These are phyloP conservation scores for Hypocryptadius cinnamomeus DNA, from an alignment of 2,113 vertebrate genomes.

Conservation along the genomic window DNA sequence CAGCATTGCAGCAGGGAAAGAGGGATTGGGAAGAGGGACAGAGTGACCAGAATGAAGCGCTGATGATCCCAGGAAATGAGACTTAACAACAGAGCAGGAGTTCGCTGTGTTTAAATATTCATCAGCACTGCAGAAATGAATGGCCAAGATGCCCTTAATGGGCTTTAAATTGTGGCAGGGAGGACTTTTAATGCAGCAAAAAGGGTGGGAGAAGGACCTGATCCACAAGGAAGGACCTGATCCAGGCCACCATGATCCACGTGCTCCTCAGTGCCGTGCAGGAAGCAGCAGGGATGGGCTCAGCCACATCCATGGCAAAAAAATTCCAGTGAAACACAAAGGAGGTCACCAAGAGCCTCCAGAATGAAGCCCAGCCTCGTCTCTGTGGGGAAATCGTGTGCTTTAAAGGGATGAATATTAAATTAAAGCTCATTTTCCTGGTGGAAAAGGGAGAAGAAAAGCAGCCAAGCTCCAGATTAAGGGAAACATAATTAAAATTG, in stretches of 20 bases:
- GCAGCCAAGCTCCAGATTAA: not conserved
- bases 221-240: not conserved
- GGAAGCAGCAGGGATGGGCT: not conserved
- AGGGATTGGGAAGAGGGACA: not conserved
- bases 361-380: not conserved
- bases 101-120: not conserved
- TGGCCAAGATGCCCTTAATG: not conserved
- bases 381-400: not conserved
- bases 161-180: not conserved
- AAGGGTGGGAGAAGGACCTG: not conserved
- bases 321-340: not conserved
- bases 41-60: accelerated
- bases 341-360: not conserved
- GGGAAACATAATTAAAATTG: not conserved
- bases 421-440: not conserved
- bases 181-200: not conserved
- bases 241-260: accelerated
- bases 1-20: not conserved
- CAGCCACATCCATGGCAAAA: not conserved
- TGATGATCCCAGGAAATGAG: not conserved
- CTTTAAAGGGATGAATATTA: conserved; percentile 1
- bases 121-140: accelerated
- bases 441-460: not conserved
- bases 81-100: not conserved
- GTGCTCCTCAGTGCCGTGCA: accelerated